Evolutionary conservation across 2,888 invertebrate species (phyloP).

Genomic region (Apodemia zela): DNA sequence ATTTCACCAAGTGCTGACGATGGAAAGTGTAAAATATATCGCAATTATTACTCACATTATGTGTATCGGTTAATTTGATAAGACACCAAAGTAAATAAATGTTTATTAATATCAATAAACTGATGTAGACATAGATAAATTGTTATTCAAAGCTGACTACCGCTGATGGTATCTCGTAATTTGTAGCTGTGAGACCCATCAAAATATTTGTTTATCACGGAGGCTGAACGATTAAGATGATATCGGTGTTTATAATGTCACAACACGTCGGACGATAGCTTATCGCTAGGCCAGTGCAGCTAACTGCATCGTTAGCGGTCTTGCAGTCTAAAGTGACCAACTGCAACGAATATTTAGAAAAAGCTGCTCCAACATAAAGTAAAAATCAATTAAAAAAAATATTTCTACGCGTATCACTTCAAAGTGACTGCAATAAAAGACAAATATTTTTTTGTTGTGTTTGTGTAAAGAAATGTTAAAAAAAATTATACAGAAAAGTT

Average conservation of each 20-base stretch:
- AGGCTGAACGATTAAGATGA: conserved; percentile 48
- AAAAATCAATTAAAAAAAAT: too few relatives aligned
- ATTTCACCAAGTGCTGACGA: too few relatives aligned
- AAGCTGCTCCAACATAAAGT: background rate
- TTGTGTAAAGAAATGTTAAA: too few relatives aligned
- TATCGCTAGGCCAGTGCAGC: conserved; percentile 38
- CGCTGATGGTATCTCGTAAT: conserved; percentile 58
- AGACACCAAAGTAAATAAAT: conserved; percentile 7
- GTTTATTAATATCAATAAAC: conserved; percentile 17
- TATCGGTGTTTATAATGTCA: conserved; percentile 58
- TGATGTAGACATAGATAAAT: conserved; percentile 19
- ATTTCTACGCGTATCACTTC: too few relatives aligned
- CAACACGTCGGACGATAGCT: conserved; percentile 48
- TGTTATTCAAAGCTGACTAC: conserved; percentile 22
- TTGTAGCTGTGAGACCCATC: conserved; percentile 59
- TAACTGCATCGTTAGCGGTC: conserved; percentile 29
- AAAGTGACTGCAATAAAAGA: too few relatives aligned
- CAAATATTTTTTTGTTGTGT: too few relatives aligned
- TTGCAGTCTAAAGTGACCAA: conserved; percentile 26
- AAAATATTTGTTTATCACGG: conserved; percentile 65
- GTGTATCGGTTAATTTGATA: background rate
- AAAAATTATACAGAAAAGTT: too few relatives aligned
- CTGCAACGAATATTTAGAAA: conserved; percentile 10
- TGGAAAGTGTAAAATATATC: too few relatives aligned
- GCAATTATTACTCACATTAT: background rate